Conservation (phyloP, 2,888 invertebrate species). For the Lobophora halterata region DNA sequence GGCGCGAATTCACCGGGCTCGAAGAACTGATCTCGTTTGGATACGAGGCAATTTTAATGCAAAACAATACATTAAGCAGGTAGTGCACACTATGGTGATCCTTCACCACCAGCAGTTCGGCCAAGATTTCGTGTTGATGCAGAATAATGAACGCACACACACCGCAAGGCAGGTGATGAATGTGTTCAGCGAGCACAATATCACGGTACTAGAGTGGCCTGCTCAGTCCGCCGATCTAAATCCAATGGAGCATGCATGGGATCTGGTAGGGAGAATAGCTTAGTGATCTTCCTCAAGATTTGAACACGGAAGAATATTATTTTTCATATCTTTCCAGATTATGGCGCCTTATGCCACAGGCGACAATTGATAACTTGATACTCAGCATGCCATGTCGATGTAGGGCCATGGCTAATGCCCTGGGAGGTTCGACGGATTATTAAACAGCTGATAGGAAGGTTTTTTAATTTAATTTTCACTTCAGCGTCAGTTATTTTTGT, state of each 20-base stretch:
- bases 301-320: too few species aligned
- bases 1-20: neutral
- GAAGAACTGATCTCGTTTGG: slow-evolving; percentile 1
- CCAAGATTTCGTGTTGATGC: slow-evolving; percentile 1
- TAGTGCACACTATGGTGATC: neutral
- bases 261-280: slow-evolving; percentile 3
- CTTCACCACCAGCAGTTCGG: too few species aligned
- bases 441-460: too few species aligned
- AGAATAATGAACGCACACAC: slow-evolving; percentile 1
- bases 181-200: neutral
- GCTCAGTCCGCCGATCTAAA: neutral
- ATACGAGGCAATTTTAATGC: neutral
- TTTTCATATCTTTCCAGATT: too few species aligned
- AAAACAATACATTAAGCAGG: neutral
- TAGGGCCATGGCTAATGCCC: too few species aligned
- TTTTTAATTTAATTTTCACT: too few species aligned
- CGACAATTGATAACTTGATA: too few species aligned
- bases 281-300: neutral
- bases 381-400: too few species aligned
- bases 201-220: neutral
- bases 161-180: slow-evolving; percentile 1
- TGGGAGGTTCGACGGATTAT: too few species aligned
- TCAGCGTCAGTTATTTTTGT: too few species aligned
- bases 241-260: slow-evolving; percentile 2
- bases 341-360: too few species aligned